Conservation (phyloP, 2,113 vertebrate genomes). For the Gnathonemus echidnorhynchus region DNA sequence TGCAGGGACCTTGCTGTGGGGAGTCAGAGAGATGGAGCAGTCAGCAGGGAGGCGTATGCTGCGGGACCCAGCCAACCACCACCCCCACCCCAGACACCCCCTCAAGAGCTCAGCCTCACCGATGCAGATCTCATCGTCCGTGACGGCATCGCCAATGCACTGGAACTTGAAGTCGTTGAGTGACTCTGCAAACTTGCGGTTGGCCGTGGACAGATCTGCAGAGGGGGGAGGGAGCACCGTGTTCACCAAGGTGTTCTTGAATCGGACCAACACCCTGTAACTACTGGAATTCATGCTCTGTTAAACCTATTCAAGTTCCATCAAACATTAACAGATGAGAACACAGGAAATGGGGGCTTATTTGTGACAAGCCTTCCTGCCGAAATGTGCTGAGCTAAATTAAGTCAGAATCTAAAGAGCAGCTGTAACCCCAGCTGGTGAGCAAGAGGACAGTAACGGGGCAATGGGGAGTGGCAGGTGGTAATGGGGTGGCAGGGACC, state of each 20-base stretch:
- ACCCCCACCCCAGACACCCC: background rate
- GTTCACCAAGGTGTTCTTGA: background rate
- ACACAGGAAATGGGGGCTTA: background rate
- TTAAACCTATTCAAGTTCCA: background rate
- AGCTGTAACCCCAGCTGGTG: background rate
- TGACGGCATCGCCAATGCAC: conserved; percentile 94
- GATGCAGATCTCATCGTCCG: conserved; percentile 96
- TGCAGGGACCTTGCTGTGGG: conserved; percentile 83
- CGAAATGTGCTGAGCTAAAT: background rate
- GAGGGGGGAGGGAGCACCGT: background rate
- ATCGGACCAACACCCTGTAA: background rate
- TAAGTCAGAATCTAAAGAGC: background rate
- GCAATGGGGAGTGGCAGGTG: too few relatives aligned
- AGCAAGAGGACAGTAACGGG: background rate
- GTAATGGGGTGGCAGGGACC: too few relatives aligned
- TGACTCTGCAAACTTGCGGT: conserved; percentile 93
- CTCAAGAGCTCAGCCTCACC: conserved; percentile 65
- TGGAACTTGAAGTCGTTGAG: conserved; percentile 96
- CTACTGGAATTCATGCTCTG: background rate
- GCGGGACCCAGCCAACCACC: background rate
- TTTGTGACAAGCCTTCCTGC: background rate
- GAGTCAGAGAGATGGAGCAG: conserved; percentile 14
- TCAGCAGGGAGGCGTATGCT: background rate
- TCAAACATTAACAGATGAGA: background rate
- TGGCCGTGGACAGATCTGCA: conserved; percentile 84